Evolutionary conservation across 2,113 vertebrate genomes (phyloP).

Genomic region (Rhodinocichla rosea): DNA sequence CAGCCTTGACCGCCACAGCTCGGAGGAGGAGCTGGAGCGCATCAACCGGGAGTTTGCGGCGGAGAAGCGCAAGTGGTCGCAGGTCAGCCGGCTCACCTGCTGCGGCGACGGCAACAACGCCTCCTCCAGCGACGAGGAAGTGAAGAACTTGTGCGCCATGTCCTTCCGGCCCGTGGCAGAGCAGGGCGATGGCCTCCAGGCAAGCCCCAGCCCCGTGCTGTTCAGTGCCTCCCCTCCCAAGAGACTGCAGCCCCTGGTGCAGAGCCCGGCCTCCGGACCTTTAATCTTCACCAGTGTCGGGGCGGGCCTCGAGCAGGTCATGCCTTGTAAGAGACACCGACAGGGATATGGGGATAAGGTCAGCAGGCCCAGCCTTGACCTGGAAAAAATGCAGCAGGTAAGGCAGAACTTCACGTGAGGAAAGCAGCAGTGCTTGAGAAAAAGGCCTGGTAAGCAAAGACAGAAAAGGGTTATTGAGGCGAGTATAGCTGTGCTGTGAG

Average conservation of each 20-base stretch:
- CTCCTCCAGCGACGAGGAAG: constrained; percentile 89
- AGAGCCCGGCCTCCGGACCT: constrained; percentile 74
- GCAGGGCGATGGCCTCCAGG: constrained; percentile 39
- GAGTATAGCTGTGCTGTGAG: no score
- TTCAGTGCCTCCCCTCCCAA: constrained; percentile 90
- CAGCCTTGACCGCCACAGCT: constrained; percentile 85
- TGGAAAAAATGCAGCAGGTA: constrained; percentile 97
- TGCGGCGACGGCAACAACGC: constrained; percentile 75
- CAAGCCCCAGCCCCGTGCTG: constrained; percentile 81
- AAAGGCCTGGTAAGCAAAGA: not conserved
- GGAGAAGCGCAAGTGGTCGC: constrained; percentile 84
- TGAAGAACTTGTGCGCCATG: constrained; percentile 82
- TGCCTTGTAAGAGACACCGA: constrained; percentile 84
- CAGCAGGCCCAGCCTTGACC: constrained; percentile 86
- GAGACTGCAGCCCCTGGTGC: constrained; percentile 79
- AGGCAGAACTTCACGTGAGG: not conserved
- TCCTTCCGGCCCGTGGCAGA: constrained; percentile 54
- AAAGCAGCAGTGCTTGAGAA: not conserved
- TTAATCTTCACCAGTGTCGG: constrained; percentile 73
- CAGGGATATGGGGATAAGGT: constrained; percentile 77
- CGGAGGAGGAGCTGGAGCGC: constrained; percentile 88
- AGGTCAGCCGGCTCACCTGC: constrained; percentile 67
- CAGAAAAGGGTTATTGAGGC: not conserved
- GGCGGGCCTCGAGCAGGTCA: constrained; percentile 82
- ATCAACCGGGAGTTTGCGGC: constrained; percentile 77